Evolutionary conservation across 2,113 vertebrate species (phyloP).

Genomic region (Mobula hypostoma): DNA sequence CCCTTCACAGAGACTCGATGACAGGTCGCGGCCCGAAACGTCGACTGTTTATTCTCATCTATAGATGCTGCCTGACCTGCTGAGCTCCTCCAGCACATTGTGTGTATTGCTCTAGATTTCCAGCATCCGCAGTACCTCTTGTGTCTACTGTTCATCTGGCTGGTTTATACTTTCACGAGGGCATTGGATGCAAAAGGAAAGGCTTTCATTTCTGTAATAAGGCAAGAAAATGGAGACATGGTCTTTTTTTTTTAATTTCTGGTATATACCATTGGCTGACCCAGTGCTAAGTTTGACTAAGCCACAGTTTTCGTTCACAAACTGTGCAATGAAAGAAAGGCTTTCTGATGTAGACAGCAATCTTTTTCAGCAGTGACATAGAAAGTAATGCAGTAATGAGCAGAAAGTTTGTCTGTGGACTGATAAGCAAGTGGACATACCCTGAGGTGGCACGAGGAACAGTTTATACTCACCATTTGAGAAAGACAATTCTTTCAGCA

Average conservation of each 20-base stretch:
- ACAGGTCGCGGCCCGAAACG: too few species aligned
- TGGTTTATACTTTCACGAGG: not conserved
- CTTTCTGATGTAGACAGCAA: too few species aligned
- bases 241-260: not conserved
- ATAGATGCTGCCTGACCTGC: too few species aligned
- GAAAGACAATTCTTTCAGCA: conserved; percentile 78
- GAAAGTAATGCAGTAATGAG: too few species aligned
- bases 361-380: too few species aligned
- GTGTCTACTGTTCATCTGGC: not conserved
- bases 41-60: too few species aligned
- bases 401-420: too few species aligned
- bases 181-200: not conserved
- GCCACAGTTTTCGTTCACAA: not conserved
- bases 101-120: too few species aligned
- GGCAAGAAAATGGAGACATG: not conserved
- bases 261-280: not conserved
- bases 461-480: conserved; percentile 66
- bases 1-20: too few species aligned
- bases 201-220: not conserved
- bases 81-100: too few species aligned
- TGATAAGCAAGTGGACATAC: not conserved
- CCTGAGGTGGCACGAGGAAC: not conserved
- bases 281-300: not conserved
- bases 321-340: too few species aligned
- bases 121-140: too few species aligned